These are phyloP conservation scores for Hoplostethus mediterraneus DNA, from an alignment of 2,797 vertebrate genomes.

Conservation along the genomic window DNA sequence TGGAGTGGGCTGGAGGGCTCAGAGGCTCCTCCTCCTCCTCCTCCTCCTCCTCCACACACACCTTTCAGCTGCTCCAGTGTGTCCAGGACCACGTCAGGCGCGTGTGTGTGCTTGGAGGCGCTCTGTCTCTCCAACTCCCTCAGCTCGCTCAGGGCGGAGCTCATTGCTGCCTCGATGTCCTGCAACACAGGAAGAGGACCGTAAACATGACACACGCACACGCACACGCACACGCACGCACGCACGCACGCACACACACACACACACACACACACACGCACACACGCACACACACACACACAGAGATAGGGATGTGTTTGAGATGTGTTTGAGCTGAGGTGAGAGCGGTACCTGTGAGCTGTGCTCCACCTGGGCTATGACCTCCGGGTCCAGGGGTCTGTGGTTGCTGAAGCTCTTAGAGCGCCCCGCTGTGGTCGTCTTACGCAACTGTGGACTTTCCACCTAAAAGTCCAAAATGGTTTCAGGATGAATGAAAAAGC, in stretches of 20 bases:
- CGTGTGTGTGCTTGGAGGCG: slow-evolving; percentile 91
- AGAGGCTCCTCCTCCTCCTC: slow-evolving; percentile 87
- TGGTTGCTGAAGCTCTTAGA: slow-evolving; percentile 99
- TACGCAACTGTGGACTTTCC: slow-evolving; percentile 95
- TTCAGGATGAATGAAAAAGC: neutral
- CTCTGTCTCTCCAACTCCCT: slow-evolving; percentile 93
- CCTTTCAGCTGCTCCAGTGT: slow-evolving; percentile 97
- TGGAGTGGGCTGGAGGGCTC: slow-evolving; percentile 98
- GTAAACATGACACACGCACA: neutral
- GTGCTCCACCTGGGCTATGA: slow-evolving; percentile 90
- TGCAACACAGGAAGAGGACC: slow-evolving; percentile 65
- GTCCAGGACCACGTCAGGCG: slow-evolving; percentile 97
- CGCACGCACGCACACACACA: neutral
- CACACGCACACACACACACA: neutral
- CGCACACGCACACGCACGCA: too few species aligned
- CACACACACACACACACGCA: neutral
- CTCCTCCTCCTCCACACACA: slow-evolving; percentile 77
- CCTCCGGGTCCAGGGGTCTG: slow-evolving; percentile 94
- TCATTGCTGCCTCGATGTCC: slow-evolving; percentile 94
- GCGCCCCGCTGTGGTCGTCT: slow-evolving; percentile 90
- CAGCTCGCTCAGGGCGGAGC: slow-evolving; percentile 92
- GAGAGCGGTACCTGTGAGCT: slow-evolving; percentile 77
- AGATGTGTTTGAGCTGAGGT: neutral
- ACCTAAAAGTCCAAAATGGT: slow-evolving; percentile 69
- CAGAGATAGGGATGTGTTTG: too few species aligned